phyloP scores from a whole-genome alignment of 2,113 vertebrate species.

The Calidris pygmaea region DNA sequence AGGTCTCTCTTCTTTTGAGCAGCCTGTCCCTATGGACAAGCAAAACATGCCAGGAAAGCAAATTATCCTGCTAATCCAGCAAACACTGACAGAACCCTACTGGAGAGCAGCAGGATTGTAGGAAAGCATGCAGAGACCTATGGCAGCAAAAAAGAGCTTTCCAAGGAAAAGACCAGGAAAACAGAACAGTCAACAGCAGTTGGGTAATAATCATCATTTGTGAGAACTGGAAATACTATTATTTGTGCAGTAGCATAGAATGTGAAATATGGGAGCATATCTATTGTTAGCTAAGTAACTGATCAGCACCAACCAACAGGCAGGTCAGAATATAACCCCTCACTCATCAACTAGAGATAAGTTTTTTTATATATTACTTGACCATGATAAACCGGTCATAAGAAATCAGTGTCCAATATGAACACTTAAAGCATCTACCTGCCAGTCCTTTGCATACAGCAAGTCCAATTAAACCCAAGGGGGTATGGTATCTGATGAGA shows the following conservation, averaged over 20 bases:
- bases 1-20: background rate
- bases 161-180: background rate
- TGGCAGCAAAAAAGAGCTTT: background rate
- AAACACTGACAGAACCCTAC: constrained; percentile 7
- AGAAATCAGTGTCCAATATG: background rate
- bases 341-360: background rate
- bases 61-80: constrained; percentile 33
- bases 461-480: background rate
- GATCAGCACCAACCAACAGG: background rate
- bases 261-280: background rate
- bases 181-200: background rate
- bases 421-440: background rate
- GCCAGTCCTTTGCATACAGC: background rate
- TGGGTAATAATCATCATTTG: constrained; percentile 19
- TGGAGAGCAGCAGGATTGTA: constrained; percentile 12
- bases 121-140: constrained; percentile 14
- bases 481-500: background rate
- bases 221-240: background rate
- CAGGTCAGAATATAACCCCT: background rate
- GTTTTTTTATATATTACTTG: background rate
- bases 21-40: background rate
- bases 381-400: background rate
- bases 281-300: background rate
- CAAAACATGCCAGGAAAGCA: constrained; percentile 51
- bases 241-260: background rate